Conservation (phyloP, 1,140 invertebrate species). For the Platyscapa corneri region DNA sequence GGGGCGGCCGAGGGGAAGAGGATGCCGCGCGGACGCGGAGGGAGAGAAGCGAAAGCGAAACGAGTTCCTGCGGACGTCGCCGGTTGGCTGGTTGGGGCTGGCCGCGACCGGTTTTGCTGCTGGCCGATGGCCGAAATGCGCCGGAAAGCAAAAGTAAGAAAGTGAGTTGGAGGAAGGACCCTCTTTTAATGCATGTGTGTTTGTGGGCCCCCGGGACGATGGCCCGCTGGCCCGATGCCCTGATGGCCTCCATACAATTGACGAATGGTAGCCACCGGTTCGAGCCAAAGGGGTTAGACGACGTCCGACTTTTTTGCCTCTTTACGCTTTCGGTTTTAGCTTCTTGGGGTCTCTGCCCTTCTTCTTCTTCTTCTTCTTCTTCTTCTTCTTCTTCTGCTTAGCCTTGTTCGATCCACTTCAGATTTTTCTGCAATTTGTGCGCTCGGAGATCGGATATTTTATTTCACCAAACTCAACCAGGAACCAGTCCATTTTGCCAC, state of each 20-base stretch:
- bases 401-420: too few relatives aligned
- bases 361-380: background rate
- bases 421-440: too few relatives aligned
- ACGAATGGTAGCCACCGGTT: background rate
- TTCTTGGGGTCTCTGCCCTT: background rate
- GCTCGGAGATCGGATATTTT: too few relatives aligned
- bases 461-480: too few relatives aligned
- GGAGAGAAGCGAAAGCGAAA: background rate
- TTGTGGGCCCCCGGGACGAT: background rate
- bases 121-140: background rate
- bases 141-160: slow-evolving; percentile 33
- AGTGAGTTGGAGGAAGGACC: background rate
- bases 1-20: background rate
- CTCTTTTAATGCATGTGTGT: background rate
- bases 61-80: background rate
- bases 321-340: too few relatives aligned
- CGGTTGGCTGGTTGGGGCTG: background rate
- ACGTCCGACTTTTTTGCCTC: background rate
- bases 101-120: background rate
- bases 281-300: background rate
- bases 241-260: slow-evolving; percentile 32
- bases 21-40: too few relatives aligned
- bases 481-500: too few relatives aligned
- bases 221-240: slow-evolving; percentile 19
- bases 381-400: too few relatives aligned